Conservation (phyloP, 1,140 invertebrate genomes). For the Chrysoperla carnea region DNA sequence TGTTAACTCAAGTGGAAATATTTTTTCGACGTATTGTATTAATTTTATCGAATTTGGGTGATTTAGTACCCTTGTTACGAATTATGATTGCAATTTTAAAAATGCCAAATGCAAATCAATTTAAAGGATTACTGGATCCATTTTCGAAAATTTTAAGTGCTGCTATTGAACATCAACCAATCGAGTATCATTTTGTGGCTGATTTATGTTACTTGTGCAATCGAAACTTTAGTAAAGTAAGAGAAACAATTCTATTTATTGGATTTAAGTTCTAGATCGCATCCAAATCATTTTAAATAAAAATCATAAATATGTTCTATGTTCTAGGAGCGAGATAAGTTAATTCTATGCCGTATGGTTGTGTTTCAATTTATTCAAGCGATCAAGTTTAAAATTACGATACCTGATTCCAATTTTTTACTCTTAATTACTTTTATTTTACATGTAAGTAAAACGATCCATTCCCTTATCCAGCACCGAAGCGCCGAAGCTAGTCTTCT, state of each 20-base stretch:
- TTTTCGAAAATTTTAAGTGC: constrained; percentile 89
- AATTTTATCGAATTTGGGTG: constrained; percentile 49
- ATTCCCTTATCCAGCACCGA: no score
- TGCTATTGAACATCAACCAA: constrained; percentile 70
- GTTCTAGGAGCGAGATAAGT: constrained; percentile 77
- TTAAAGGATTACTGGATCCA: constrained; percentile 78
- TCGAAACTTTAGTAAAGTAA: constrained; percentile 60
- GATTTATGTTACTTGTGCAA: constrained; percentile 84
- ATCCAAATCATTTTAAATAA: no score
- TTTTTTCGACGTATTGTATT: constrained; percentile 69
- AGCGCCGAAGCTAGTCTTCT: no score
- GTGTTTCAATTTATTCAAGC: constrained; percentile 90
- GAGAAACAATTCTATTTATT: not conserved
- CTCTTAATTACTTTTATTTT: constrained; percentile 77
- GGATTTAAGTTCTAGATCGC: no score
- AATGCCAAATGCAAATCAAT: constrained; percentile 61
- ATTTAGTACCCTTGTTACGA: constrained; percentile 58
- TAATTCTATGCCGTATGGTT: constrained; percentile 73
- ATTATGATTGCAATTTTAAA: constrained; percentile 75
- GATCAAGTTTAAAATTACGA: constrained; percentile 82
- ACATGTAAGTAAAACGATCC: constrained; percentile 40
- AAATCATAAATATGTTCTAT: no score
- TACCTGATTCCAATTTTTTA: constrained; percentile 88
- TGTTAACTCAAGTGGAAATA: constrained; percentile 66
- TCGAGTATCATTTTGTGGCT: constrained; percentile 68